phyloP scores from a whole-genome alignment of 2,113 vertebrate species.

The Callaeas wilsoni region DNA sequence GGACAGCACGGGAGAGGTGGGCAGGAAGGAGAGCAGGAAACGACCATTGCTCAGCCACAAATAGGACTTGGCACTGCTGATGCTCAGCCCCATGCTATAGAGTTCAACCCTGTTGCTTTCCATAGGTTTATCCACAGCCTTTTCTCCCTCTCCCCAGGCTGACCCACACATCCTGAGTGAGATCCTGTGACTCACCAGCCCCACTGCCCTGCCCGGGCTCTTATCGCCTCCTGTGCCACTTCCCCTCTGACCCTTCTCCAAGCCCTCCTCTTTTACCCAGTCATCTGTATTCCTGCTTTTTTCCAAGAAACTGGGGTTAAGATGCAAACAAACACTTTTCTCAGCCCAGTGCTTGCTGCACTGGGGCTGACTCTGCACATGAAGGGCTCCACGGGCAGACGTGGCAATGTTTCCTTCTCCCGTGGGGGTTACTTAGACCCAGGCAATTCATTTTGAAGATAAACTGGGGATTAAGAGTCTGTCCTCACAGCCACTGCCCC shows the following conservation, averaged over 20 bases:
- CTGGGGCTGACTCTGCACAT: not conserved
- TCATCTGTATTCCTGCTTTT: constrained; percentile 20
- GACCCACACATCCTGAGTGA: not conserved
- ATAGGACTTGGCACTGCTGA: not conserved
- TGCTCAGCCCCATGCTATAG: rapidly evolving
- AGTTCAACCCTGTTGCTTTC: not conserved
- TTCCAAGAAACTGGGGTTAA: not conserved
- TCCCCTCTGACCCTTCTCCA: not conserved
- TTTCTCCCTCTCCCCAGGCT: not conserved
- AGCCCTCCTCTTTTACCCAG: constrained; percentile 5
- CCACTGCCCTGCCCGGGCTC: rapidly evolving
- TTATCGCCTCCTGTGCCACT: rapidly evolving
- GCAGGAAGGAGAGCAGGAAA: not conserved
- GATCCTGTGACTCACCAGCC: rapidly evolving
- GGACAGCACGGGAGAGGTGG: rapidly evolving
- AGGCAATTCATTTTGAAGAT: not conserved
- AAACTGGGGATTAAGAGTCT: not conserved
- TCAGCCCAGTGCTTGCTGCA: not conserved
- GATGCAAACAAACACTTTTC: not conserved
- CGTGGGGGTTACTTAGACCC: rapidly evolving
- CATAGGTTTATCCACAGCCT: not conserved
- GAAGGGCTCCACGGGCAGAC: not conserved
- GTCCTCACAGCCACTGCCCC: not conserved
- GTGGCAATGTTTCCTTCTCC: not conserved
- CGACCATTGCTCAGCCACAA: not conserved